phyloP scores from a whole-genome alignment of 2,888 invertebrate species.

The Phymatocera aterrima region DNA sequence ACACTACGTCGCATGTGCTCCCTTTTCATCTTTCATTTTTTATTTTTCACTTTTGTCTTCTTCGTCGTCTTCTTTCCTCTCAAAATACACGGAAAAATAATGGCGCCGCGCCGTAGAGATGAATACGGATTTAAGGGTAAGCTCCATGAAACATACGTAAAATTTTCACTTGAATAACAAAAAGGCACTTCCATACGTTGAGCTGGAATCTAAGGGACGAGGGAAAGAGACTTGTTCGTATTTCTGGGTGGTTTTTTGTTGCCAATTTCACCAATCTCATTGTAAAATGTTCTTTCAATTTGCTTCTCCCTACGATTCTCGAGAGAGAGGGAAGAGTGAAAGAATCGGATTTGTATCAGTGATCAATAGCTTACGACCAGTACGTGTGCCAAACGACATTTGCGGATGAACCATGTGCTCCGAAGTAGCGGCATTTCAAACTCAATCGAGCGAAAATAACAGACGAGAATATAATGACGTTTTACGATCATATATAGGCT shows the following conservation, averaged over 20 bases:
- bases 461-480: conserved; percentile 69
- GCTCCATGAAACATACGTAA: neutral
- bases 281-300: conserved; percentile 12
- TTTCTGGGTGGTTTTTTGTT: neutral
- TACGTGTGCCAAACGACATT: conserved; percentile 62
- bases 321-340: neutral
- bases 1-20: neutral
- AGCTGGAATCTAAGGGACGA: neutral
- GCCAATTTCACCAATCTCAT: neutral
- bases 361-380: conserved; percentile 60
- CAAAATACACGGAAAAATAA: neutral
- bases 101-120: neutral
- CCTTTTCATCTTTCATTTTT: neutral
- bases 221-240: neutral
- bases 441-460: conserved; percentile 67
- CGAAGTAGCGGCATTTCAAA: conserved; percentile 46
- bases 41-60: neutral
- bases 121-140: neutral
- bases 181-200: neutral
- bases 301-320: neutral
- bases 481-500: conserved; percentile 59
- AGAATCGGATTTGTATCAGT: neutral
- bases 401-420: conserved; percentile 64
- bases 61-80: neutral
- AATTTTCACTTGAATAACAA: neutral